These are phyloP conservation scores for Pogoniulus pusillus DNA, from an alignment of 2,797 vertebrate species.

Conservation along the genomic window DNA sequence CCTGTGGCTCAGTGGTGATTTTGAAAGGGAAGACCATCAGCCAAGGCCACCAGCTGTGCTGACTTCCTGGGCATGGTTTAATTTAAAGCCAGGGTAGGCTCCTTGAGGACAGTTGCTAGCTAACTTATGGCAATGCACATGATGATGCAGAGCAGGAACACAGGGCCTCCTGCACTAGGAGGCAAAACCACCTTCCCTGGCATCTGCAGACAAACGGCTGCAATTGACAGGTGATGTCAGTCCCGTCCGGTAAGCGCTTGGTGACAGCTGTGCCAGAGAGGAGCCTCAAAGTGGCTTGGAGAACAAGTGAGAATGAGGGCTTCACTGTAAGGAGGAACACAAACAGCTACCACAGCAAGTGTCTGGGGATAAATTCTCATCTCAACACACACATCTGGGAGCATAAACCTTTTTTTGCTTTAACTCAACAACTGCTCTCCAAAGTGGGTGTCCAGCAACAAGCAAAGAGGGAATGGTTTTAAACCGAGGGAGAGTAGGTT, in stretches of 20 bases:
- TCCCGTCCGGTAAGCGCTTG: not conserved
- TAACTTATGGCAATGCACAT: not conserved
- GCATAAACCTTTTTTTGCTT: not conserved
- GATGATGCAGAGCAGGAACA: not conserved
- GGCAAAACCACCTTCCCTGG: not conserved
- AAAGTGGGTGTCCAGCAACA: not conserved
- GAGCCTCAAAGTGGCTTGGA: too few species aligned
- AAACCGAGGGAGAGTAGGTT: too few species aligned
- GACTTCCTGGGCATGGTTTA: not conserved
- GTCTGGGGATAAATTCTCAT: not conserved
- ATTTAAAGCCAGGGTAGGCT: not conserved
- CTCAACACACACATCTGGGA: not conserved
- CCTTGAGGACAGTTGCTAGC: not conserved
- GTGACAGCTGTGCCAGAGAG: not conserved
- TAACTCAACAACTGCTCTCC: not conserved
- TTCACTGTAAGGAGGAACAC: not conserved
- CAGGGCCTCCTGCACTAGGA: not conserved
- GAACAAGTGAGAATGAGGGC: too few species aligned
- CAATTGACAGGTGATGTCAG: accelerated
- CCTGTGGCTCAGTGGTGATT: not conserved
- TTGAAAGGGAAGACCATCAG: not conserved
- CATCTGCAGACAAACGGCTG: not conserved
- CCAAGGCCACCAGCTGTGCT: not conserved
- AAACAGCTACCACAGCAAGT: not conserved
- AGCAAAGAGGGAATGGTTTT: not conserved